Conservation (phyloP, 2,113 vertebrate genomes). For the Gallinago jamesoni region DNA sequence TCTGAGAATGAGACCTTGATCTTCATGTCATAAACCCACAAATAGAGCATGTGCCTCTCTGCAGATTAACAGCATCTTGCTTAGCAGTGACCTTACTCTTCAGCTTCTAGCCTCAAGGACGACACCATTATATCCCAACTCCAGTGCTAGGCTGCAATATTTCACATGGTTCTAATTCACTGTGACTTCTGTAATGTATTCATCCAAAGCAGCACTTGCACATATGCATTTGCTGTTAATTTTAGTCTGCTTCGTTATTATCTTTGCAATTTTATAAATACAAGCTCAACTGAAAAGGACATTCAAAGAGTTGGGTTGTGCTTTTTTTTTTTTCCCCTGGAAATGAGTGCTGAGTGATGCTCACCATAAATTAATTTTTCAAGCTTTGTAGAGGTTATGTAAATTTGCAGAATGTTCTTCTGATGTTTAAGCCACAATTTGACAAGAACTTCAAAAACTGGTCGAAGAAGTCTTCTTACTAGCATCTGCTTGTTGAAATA, state of each 20-base stretch:
- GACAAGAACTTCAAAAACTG: conserved; percentile 56
- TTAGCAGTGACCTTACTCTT: not conserved
- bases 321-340: not conserved
- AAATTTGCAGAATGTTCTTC: conserved; percentile 31
- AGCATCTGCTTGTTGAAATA: conserved; percentile 59
- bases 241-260: conserved; percentile 53
- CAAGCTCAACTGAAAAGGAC: not conserved
- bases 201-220: not conserved
- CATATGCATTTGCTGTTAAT: conserved; percentile 34
- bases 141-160: not conserved
- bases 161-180: not conserved
- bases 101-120: not conserved
- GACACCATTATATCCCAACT: not conserved
- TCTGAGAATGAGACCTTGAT: not conserved
- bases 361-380: conserved; percentile 59
- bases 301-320: conserved; percentile 8
- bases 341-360: conserved; percentile 37
- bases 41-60: not conserved
- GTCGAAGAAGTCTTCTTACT: conserved; percentile 21
- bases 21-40: not conserved
- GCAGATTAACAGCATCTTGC: not conserved
- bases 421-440: conserved; percentile 49
- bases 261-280: conserved; percentile 46
- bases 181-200: conserved; percentile 29
- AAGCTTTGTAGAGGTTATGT: conserved; percentile 24